Evolutionary conservation across 2,113 vertebrate genomes (phyloP), one percentile per base, ranked within the genome.

Genomic region (Pipra filicauda): DNA sequence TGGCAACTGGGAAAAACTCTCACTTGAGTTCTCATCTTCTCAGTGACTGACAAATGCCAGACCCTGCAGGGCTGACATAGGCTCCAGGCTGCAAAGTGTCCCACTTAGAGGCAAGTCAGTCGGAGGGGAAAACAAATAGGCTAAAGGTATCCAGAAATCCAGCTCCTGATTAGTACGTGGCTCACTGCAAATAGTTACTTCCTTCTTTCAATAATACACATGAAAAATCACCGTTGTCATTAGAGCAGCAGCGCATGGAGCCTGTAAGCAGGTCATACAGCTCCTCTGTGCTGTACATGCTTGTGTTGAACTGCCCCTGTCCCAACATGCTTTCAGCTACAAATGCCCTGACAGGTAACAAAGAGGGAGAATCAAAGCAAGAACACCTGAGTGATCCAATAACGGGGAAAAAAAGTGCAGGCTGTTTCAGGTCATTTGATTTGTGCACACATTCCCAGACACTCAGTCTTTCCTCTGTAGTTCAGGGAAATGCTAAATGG

Each of bases 21-120:
- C 22, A 0, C 69, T 75, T n/a, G 41, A 84, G 39, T n/a, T 92
- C 49, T 31, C 65, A 3, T 52, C 79, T 78, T 86, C 48, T 11
- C 26, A 87, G 76, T 75, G 85, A 91, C 39, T 86, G 95, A 96
- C 72, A 81, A 96, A 91, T 35, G 88, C 69, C 95, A 91, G 93
- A 90, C 19, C 27, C 0, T 0, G 44, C 82, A 48, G 72, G 75
- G 75, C 79, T 92, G 69, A 51, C n/a, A 71, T 2, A n/a, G 51
- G 30, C 76, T 80, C 33, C 1, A 26, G 51, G 54, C 57, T 84
- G 67, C 78, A 39, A 54, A 88, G 65, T 4, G 11, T 79, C 65
- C 70, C 2, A 0, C 54, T 77, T 21, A 61, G 51, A 57, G n/a
- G 54, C 16, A 0, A 76, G 49, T 65, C n/a, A 14, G 43, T 65